A percentile compares a stretch with the other conserved stretches of the same genome.
phyloP scores from a whole-genome alignment of 92 coral and sea anemone species.

The Umimayanthus kanabou region DNA sequence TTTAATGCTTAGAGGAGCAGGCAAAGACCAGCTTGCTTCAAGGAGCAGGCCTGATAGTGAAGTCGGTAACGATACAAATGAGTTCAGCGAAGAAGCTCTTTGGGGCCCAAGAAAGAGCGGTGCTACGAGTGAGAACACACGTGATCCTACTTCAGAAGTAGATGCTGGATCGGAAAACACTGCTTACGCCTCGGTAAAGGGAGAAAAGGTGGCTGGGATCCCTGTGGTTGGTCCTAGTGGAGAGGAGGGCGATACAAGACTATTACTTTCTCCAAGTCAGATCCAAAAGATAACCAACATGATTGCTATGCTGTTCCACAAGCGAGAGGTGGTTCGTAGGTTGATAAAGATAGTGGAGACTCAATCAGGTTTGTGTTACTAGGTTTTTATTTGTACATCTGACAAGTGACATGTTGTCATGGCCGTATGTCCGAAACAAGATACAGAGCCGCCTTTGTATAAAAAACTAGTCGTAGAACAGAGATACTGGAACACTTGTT shows the following conservation, averaged over 20 bases:
- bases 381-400: neutral
- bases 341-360: conserved; percentile 49
- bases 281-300: conserved; percentile 84
- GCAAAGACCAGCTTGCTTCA: conserved; percentile 45
- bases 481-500: too few relatives aligned
- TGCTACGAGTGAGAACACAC: conserved; percentile 68
- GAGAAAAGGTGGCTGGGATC: conserved; percentile 39
- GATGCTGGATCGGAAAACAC: conserved; percentile 72
- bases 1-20: conserved; percentile 66
- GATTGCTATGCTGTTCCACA: conserved; percentile 78
- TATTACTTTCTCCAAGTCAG: conserved; percentile 67
- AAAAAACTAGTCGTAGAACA: too few relatives aligned
- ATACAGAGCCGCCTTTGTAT: too few relatives aligned
- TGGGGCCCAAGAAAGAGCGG: conserved; percentile 54
- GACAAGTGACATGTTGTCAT: neutral
- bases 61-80: conserved; percentile 51
- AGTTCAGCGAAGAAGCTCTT: conserved; percentile 47
- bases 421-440: too few relatives aligned
- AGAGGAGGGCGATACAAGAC: conserved; percentile 39
- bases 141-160: conserved; percentile 50
- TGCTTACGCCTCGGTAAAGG: conserved; percentile 54
- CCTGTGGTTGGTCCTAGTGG: conserved; percentile 30
- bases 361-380: conserved; percentile 24
- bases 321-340: conserved; percentile 75
- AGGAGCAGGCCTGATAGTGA: conserved; percentile 10